A percentile compares a stretch with the other conserved stretches of the same genome.
These are phyloP conservation scores for Tenualosa thibaudeaui DNA, from an alignment of 2,797 vertebrate genomes.

Conservation along the genomic window DNA sequence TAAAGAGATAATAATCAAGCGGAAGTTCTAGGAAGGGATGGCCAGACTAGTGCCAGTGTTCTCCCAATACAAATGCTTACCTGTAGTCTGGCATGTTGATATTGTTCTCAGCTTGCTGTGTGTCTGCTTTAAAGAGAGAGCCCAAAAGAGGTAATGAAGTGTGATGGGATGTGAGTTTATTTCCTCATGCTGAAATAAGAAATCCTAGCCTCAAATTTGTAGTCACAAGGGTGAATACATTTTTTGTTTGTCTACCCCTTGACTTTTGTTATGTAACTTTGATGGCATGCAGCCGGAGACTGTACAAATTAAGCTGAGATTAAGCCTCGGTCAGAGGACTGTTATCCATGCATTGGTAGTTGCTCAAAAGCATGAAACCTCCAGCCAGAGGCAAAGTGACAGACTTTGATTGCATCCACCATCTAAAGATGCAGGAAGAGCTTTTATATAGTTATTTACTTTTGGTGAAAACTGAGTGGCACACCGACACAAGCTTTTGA, in stretches of 20 bases:
- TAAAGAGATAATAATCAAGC: too few species aligned
- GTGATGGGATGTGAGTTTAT: not conserved
- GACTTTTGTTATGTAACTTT: not conserved
- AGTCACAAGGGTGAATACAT: not conserved
- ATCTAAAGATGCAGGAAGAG: too few species aligned
- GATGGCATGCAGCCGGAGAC: not conserved
- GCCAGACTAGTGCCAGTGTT: not conserved
- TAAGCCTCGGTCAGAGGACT: not conserved
- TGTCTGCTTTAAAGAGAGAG: not conserved
- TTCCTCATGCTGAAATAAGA: not conserved
- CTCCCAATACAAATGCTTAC: not conserved
- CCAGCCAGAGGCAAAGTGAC: not conserved
- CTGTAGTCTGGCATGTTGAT: not conserved
- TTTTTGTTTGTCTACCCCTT: not conserved
- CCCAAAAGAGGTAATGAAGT: too few species aligned
- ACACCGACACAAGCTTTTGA: too few species aligned
- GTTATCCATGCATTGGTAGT: not conserved
- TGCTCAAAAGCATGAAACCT: not conserved
- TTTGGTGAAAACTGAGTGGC: too few species aligned
- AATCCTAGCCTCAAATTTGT: not conserved
- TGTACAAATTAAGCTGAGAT: not conserved
- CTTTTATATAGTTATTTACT: too few species aligned
- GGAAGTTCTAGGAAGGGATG: too few species aligned
- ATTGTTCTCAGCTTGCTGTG: not conserved
- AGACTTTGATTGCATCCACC: too few species aligned